Evolutionary conservation across 2,797 vertebrate genomes (phyloP).

Genomic region (Semaprochilodus insignis): DNA sequence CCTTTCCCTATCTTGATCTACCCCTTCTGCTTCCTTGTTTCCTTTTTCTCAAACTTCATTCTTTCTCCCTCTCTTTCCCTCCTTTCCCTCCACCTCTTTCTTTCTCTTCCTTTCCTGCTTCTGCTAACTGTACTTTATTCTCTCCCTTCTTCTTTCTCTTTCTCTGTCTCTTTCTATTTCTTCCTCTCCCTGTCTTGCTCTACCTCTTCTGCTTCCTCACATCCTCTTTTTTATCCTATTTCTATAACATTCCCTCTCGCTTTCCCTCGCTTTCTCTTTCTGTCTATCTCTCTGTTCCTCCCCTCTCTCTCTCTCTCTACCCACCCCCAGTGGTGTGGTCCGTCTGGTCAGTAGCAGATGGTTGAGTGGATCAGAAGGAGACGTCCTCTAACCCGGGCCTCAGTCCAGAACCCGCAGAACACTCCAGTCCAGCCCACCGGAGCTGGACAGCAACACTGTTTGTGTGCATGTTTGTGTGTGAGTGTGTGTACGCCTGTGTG

Average conservation of each 20-base stretch:
- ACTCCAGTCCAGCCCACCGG: slow-evolving; percentile 74
- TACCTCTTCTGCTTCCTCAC: too few species aligned
- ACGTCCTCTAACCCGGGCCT: slow-evolving; percentile 82
- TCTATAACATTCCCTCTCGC: background rate
- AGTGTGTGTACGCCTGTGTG: slow-evolving; percentile 18
- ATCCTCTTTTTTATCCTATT: too few species aligned
- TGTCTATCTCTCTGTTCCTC: slow-evolving; percentile 51
- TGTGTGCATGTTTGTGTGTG: slow-evolving; percentile 46
- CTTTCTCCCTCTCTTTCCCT: background rate
- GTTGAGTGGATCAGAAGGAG: slow-evolving; percentile 76
- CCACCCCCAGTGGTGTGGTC: slow-evolving; percentile 68
- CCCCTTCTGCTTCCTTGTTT: slow-evolving; percentile 31
- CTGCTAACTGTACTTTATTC: too few species aligned
- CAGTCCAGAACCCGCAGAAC: slow-evolving; percentile 73
- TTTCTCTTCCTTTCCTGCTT: too few species aligned
- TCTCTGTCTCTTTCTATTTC: too few species aligned
- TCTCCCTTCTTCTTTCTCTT: slow-evolving; percentile 51
- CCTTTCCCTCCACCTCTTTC: too few species aligned
- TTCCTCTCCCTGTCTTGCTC: too few species aligned
- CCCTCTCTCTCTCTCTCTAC: slow-evolving; percentile 53
- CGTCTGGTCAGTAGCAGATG: slow-evolving; percentile 82
- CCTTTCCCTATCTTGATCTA: too few species aligned
- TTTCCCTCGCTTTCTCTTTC: slow-evolving; percentile 34
- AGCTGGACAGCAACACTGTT: slow-evolving; percentile 66
- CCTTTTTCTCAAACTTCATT: too few species aligned